Evolutionary conservation across 2,797 vertebrate species (phyloP).

Genomic region (Amblyopsis hoosieri): DNA sequence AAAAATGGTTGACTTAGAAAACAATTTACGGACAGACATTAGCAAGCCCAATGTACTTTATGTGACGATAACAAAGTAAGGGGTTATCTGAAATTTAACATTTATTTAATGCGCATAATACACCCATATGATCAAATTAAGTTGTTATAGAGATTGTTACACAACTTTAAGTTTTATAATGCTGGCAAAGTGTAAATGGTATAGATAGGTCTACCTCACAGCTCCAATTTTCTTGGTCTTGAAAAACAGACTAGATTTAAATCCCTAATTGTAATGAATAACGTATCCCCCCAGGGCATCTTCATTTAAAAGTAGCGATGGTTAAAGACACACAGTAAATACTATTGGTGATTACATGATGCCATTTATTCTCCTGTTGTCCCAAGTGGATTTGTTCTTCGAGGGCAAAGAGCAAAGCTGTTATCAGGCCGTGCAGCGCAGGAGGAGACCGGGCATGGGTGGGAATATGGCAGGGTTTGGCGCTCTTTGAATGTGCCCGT

Average conservation of each 20-base stretch:
- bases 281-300: not conserved
- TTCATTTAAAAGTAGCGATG: constrained; percentile 31
- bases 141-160: no score
- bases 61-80: no score
- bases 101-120: constrained; percentile 18
- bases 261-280: not conserved
- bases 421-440: constrained; percentile 58
- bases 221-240: not conserved
- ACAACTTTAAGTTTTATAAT: no score
- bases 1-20: no score
- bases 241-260: not conserved
- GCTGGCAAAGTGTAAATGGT: no score
- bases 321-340: no score
- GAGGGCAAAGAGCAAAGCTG: constrained; percentile 22
- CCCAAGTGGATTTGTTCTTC: constrained; percentile 16
- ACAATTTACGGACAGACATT: no score
- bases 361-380: not conserved
- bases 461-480: constrained; percentile 57
- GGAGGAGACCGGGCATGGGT: constrained; percentile 52
- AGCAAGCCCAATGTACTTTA: no score
- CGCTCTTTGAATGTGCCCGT: constrained; percentile 45
- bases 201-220: no score
- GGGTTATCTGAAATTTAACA: constrained; percentile 2
- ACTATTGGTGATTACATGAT: not conserved
- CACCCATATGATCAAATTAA: constrained; percentile 6